Conservation (phyloP, 2,113 vertebrate genomes). For the Tachuris rubrigastra region DNA sequence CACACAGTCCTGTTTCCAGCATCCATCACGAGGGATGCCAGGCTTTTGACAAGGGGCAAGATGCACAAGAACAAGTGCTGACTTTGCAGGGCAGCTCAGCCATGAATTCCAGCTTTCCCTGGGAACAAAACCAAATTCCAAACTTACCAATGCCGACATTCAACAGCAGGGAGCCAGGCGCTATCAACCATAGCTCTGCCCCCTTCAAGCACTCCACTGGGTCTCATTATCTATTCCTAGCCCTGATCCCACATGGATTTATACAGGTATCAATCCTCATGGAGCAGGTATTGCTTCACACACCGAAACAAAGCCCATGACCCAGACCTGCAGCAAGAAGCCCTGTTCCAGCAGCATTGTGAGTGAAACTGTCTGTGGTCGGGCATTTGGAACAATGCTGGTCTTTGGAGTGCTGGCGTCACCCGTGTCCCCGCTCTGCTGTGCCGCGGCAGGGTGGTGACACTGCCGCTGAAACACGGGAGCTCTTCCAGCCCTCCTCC, state of each 20-base stretch:
- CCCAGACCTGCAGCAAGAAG: not conserved
- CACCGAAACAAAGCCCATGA: not conserved
- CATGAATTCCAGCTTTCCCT: not conserved
- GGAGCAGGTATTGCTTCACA: accelerated
- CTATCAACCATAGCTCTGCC: not conserved
- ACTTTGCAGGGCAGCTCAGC: not conserved
- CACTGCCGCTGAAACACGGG: accelerated
- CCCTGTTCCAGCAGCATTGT: not conserved
- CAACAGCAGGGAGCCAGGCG: not conserved
- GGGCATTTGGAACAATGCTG: not conserved
- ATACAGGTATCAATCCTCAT: accelerated
- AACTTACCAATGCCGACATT: not conserved
- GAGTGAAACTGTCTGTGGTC: not conserved
- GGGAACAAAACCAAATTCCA: not conserved
- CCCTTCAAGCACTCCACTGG: accelerated
- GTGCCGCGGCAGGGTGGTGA: not conserved
- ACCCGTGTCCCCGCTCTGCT: not conserved
- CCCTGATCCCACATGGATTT: not conserved
- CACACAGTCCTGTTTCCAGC: not conserved
- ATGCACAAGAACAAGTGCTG: not conserved
- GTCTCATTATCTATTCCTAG: not conserved
- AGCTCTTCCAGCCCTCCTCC: not conserved
- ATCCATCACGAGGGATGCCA: accelerated
- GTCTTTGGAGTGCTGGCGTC: constrained; percentile 13
- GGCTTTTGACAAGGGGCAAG: not conserved